These are phyloP conservation scores for Chlorodrepanis virens DNA, from an alignment of 2,113 vertebrate genomes.

Conservation along the genomic window DNA sequence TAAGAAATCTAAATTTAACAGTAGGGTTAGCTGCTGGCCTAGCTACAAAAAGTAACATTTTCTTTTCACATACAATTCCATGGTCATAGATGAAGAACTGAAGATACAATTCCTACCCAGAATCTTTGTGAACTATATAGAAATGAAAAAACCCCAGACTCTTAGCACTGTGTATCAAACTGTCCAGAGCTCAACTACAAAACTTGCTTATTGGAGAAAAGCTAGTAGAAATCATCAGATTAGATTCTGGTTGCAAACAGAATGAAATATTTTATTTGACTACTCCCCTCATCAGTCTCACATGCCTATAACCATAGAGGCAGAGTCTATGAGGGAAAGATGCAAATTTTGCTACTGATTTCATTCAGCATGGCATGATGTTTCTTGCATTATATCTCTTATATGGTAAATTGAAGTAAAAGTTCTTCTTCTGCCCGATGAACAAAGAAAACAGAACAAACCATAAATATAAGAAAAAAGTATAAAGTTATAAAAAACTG, in stretches of 20 bases:
- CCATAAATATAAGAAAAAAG: not conserved
- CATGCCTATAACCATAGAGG: not conserved
- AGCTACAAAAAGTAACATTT: not conserved
- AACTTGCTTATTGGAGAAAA: not conserved
- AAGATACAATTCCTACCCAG: not conserved
- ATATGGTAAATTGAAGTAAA: slow-evolving; percentile 11
- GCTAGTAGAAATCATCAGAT: not conserved
- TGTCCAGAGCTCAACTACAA: not conserved
- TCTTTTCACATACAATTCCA: not conserved
- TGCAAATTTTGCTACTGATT: not conserved
- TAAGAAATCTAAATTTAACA: not conserved
- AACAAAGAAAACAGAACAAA: slow-evolving; percentile 40
- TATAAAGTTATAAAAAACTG: not conserved
- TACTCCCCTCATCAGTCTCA: not conserved
- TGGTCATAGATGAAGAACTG: not conserved
- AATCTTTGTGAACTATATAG: not conserved
- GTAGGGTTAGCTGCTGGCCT: not conserved
- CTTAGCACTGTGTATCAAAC: not conserved
- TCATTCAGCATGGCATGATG: not conserved
- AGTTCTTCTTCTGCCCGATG: slow-evolving; percentile 43
- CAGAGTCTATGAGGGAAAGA: not conserved
- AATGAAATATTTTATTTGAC: not conserved
- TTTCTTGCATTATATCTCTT: not conserved
- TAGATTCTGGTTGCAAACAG: not conserved
- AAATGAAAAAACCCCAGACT: fast-evolving